phyloP scores from a whole-genome alignment of 2,797 vertebrate genomes.

The Enteromius trimaculatus region DNA sequence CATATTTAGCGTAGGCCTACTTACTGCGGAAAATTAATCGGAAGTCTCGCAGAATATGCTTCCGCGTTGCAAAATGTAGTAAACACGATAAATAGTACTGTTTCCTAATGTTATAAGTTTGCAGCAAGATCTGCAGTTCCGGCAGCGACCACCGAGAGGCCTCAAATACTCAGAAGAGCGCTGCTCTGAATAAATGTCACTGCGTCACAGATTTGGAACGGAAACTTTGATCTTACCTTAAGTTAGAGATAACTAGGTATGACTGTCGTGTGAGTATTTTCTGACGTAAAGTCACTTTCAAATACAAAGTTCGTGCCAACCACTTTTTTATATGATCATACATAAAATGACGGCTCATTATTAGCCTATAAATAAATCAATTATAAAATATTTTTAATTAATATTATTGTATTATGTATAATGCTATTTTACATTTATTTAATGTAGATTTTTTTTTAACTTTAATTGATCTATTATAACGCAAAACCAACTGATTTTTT shows the following conservation, averaged over 20 bases:
- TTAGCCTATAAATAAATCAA: no score
- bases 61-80: neutral
- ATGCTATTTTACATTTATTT: neutral
- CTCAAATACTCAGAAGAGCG: slow-evolving; percentile 26
- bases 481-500: neutral
- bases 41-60: neutral
- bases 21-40: neutral
- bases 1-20: neutral
- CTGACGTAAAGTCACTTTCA: neutral
- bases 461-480: neutral
- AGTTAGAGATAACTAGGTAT: neutral
- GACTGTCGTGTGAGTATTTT: neutral
- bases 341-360: no score
- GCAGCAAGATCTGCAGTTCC: neutral
- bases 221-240: neutral
- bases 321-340: no score
- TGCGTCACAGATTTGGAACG: neutral
- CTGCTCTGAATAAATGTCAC: neutral
- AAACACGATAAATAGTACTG: neutral
- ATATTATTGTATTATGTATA: neutral
- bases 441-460: neutral
- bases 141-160: slow-evolving; percentile 60
- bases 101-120: neutral
- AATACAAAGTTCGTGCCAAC: neutral
- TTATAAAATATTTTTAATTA: no score